A percentile compares a stretch with the other conserved stretches of the same genome.
Evolutionary conservation across 2,797 vertebrate species (phyloP).

Genomic region (Cygnus olor): DNA sequence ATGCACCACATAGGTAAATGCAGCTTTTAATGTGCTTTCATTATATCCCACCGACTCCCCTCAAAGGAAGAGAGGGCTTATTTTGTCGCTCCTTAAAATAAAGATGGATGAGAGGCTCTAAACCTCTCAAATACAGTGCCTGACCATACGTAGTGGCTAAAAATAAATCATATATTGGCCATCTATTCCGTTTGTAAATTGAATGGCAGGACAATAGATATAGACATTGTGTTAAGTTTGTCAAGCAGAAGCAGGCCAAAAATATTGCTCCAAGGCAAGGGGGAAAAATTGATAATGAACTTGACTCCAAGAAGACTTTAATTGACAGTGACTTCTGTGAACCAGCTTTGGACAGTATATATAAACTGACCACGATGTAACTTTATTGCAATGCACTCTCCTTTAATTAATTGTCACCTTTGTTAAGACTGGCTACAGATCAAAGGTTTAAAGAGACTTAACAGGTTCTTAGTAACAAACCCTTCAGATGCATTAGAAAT

Average conservation of each 20-base stretch:
- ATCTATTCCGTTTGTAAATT: slow-evolving; percentile 77
- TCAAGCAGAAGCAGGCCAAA: slow-evolving; percentile 74
- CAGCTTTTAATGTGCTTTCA: slow-evolving; percentile 68
- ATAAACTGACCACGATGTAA: slow-evolving; percentile 74
- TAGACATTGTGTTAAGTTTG: slow-evolving; percentile 72
- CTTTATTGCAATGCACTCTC: slow-evolving; percentile 75
- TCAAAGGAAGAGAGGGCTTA: slow-evolving; percentile 51
- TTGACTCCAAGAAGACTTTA: slow-evolving; percentile 73
- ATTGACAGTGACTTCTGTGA: slow-evolving; percentile 78
- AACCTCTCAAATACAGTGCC: slow-evolving; percentile 69
- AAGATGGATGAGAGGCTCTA: slow-evolving; percentile 68
- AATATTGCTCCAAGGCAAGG: slow-evolving; percentile 76
- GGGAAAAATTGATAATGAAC: slow-evolving; percentile 74
- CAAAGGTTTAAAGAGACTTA: slow-evolving; percentile 78
- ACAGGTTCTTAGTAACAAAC: slow-evolving; percentile 74
- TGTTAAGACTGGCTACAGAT: slow-evolving; percentile 77
- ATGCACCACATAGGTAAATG: slow-evolving; percentile 49
- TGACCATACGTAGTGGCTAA: slow-evolving; percentile 59
- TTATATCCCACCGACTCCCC: slow-evolving; percentile 57
- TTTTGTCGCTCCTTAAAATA: slow-evolving; percentile 68
- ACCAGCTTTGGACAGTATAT: slow-evolving; percentile 68
- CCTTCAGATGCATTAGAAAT: slow-evolving; percentile 71
- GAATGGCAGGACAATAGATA: slow-evolving; percentile 72
- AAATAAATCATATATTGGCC: slow-evolving; percentile 70
- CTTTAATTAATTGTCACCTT: slow-evolving; percentile 83